Evolutionary conservation across 2,113 vertebrate species (phyloP).

Genomic region (Sinocyclocheilus maitianheensis): DNA sequence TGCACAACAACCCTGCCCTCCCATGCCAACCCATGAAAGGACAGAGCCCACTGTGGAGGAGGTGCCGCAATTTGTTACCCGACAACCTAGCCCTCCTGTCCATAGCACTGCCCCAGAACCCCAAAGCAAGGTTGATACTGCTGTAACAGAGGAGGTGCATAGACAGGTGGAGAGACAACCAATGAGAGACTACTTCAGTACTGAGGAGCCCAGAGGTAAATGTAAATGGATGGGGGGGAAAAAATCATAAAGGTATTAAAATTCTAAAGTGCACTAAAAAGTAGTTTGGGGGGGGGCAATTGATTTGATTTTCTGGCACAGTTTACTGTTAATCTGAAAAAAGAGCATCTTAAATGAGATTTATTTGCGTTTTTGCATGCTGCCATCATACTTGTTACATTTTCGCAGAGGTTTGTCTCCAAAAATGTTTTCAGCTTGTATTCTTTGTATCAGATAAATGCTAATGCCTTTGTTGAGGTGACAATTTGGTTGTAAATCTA

Average conservation of each 20-base stretch:
- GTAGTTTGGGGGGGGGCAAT: not conserved
- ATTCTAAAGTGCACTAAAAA: not conserved
- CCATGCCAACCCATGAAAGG: slow-evolving; percentile 38
- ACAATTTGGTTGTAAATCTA: not conserved
- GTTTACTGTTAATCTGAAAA: not conserved
- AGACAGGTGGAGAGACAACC: slow-evolving; percentile 77
- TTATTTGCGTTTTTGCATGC: not conserved
- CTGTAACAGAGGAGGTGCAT: slow-evolving; percentile 63
- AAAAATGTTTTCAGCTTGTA: not conserved
- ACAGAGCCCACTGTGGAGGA: slow-evolving; percentile 60
- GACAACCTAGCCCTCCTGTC: slow-evolving; percentile 66
- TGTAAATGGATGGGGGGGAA: not conserved
- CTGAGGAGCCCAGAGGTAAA: slow-evolving; percentile 73
- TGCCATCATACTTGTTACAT: not conserved
- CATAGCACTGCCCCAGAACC: slow-evolving; percentile 67
- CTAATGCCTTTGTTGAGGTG: not conserved
- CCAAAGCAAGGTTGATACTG: slow-evolving; percentile 65
- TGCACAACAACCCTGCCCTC: slow-evolving; percentile 26
- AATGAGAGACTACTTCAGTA: slow-evolving; percentile 74
- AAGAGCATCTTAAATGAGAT: not conserved
- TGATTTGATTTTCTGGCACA: not conserved
- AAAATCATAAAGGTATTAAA: not conserved
- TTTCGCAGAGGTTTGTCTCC: not conserved
- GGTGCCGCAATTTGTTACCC: slow-evolving; percentile 63
- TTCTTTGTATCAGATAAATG: not conserved